These are phyloP conservation scores for Enchytraeus crypticus DNA, from an alignment of 2,888 invertebrate species.

Conservation along the genomic window DNA sequence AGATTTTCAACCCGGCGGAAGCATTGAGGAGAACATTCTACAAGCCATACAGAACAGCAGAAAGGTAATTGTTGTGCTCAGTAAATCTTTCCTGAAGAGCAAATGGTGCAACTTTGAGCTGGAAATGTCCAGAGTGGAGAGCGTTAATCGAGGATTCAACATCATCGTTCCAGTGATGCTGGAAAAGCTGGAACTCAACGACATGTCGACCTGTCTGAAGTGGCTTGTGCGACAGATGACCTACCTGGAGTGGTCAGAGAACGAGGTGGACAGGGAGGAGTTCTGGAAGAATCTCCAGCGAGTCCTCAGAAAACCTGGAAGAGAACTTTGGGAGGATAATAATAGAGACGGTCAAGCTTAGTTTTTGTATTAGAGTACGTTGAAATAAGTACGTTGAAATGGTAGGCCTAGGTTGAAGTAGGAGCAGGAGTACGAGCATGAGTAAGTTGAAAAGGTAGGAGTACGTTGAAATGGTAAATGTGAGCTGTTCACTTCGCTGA, in stretches of 20 bases:
- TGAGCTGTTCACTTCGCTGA: too few relatives aligned
- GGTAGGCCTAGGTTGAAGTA: too few relatives aligned
- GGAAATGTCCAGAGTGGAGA: slow-evolving; percentile 8
- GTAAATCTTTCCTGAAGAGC: slow-evolving; percentile 4
- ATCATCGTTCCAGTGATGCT: slow-evolving; percentile 6
- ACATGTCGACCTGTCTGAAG: background rate
- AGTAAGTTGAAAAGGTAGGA: too few relatives aligned
- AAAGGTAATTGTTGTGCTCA: slow-evolving; percentile 1
- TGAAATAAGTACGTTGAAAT: too few relatives aligned
- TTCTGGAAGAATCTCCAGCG: background rate
- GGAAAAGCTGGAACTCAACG: background rate
- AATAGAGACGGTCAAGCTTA: too few relatives aligned
- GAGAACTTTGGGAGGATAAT: too few relatives aligned
- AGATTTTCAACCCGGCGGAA: slow-evolving; percentile 3
- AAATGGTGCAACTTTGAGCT: slow-evolving; percentile 8
- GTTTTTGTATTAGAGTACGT: too few relatives aligned
- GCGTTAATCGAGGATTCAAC: slow-evolving; percentile 7
- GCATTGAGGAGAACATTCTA: slow-evolving; percentile 1
- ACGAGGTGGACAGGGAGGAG: background rate
- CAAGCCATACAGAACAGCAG: slow-evolving; percentile 4
- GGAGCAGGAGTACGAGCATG: too few relatives aligned
- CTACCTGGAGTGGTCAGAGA: background rate
- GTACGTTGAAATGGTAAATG: too few relatives aligned
- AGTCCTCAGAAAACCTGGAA: background rate
- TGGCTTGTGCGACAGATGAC: background rate